A percentile compares a stretch with the other conserved stretches of the same genome.
These are phyloP conservation scores for Hafferia zeledoni DNA, from an alignment of 2,797 vertebrate genomes.

Conservation along the genomic window DNA sequence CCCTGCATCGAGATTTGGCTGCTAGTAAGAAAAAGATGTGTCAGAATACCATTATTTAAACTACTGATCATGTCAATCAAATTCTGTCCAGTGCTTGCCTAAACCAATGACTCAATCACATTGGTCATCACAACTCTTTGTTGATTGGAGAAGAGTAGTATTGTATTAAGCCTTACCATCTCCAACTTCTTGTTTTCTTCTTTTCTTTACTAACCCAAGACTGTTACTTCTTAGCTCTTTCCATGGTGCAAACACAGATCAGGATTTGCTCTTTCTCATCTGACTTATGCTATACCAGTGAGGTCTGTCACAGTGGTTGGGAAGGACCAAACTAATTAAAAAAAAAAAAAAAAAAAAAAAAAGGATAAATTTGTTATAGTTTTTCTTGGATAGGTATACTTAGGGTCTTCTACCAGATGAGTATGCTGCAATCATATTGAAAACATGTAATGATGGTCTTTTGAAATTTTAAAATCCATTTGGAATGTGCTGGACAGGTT, in stretches of 20 bases:
- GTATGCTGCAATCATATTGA: not conserved
- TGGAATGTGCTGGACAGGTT: not conserved
- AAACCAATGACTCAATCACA: not conserved
- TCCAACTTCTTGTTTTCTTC: not conserved
- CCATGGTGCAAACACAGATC: not conserved
- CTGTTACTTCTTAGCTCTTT: not conserved
- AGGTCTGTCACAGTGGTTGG: not conserved
- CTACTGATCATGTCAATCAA: not conserved
- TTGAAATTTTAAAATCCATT: not conserved
- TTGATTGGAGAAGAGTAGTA: not conserved
- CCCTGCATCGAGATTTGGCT: not conserved
- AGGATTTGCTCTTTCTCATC: not conserved
- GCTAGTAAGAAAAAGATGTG: not conserved
- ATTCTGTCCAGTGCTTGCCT: not conserved
- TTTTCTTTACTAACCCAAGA: not conserved
- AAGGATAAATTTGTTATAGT: not conserved
- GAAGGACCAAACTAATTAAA: not conserved
- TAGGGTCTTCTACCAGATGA: not conserved
- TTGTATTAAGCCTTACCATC: not conserved
- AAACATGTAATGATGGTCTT: not conserved
- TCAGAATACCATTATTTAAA: not conserved
- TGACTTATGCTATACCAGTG: not conserved
- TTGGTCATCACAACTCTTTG: not conserved
- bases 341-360: not conserved
- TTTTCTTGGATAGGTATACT: not conserved